Base-by-base conservation (phyloP, 2,888 invertebrate species). In the Cheilosia variabilis region DNA sequence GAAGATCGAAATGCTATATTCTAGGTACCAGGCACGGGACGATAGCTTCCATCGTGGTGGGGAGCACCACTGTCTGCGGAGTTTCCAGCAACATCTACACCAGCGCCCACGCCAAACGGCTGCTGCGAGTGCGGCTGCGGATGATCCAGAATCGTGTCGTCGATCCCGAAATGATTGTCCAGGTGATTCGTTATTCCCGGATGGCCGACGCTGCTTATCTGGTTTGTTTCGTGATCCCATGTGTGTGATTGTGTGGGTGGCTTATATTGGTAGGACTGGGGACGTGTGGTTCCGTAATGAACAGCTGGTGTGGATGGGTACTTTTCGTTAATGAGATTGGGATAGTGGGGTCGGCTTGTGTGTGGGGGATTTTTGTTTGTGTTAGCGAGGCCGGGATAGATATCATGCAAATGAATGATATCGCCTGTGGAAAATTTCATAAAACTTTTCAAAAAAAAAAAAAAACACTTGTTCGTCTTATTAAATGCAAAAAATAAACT, bases 371-470 rank as follows among this genome's bases (percentile, higher is more conserved):
- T 81, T 45, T 71, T 72, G 27, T 81, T 81, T 27, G 66, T 71
- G 77, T 89, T 88, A 82, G 89, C 88, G 88, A 91, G 83, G 79
- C 91, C 91, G 83, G 92, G 92, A 88, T 92, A 92, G 82, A 92
- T 92, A 88, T 92, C 92, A 89, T 92, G 91, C 89, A 92, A 91
- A 89, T 92, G 92, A 88, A 92, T 92, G 90, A 92, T 92, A 89
- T 92, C 92, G 91, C 92, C 92, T 92, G 91, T 89, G 89, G 89
- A 87, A 60, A 76, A 52, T 68, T 66, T 43, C 22, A 58, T 57
- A 71, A 63, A 65, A 68, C 47, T 34, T 60, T 58, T 41, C 15
- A 31, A 53, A 65, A 53, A 72, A 53, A 65, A 53, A 72, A 45
- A 47, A 53, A 47, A 72, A 41, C 22, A 19, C 37, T 37, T 34